Evolutionary conservation across 2,113 vertebrate genomes (phyloP), one percentile per base, ranked within the genome.

Genomic region (Sciurus niger): DNA sequence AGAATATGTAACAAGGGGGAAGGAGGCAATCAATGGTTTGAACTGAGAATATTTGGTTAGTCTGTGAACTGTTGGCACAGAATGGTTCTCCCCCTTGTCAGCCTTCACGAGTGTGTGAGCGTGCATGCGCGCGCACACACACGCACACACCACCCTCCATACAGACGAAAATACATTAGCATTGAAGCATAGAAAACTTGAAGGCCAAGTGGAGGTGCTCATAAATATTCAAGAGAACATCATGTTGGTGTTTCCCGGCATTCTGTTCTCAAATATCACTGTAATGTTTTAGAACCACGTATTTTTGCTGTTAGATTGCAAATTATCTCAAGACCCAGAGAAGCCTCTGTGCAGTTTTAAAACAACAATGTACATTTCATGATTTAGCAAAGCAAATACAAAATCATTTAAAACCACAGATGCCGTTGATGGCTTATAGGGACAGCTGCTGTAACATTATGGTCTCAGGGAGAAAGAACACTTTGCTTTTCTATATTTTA

Each of bases 151-250:
- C 28, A 30, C 0, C 28, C 13, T 65, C 53, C 10, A 4, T 63
- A 51, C 65, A 85, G 70, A 86, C 16, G 84, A 28, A 97, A 76
- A 86, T 68, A 60, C 65, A 78, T 95, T 79, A 87, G 84, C 79
- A 67, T 0, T 11, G 68, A 87, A 80, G 79, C 65, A 25, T 77
- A 72, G 58, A 58, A 77, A 89, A 68, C 63, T 30, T 46, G 79
- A 95, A 89, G 87, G 79, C 95, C 76, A 74, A 78, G 89, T 74
- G 48, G 68, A 89, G 43, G 16, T 73, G 43, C 92, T 95, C 83
- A 87, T 97, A 93, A 92, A 97, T 97, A 95, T 94, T 96, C 74
- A 96, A 76, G 65, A 89, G 65, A 91, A n/a, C 51, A 22, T 89
- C 17, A 20, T 72, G 65, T 72, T 87, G 43, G 51, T 77, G 63